Conservation (phyloP, 1,140 invertebrate genomes). For the Sesamia nonagrioides region DNA sequence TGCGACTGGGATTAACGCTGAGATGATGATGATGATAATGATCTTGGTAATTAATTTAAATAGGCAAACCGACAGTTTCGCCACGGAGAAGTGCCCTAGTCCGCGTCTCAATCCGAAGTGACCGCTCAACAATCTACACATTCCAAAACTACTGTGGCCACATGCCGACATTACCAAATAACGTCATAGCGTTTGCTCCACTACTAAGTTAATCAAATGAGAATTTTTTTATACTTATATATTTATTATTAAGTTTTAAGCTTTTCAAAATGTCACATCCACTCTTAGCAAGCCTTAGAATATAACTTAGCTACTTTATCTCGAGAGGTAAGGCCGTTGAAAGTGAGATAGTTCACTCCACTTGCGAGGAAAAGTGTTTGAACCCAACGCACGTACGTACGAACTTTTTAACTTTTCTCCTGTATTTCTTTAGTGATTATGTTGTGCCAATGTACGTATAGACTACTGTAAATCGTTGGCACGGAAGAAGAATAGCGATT, state of each 20-base stretch:
- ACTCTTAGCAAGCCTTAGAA: slow-evolving; percentile 43
- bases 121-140: too few relatives aligned
- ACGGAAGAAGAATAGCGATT: slow-evolving; percentile 10
- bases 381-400: slow-evolving; percentile 63
- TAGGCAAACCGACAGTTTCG: too few relatives aligned
- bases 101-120: too few relatives aligned
- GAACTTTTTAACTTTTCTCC: slow-evolving; percentile 77
- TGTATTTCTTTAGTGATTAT: slow-evolving; percentile 56
- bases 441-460: slow-evolving; percentile 8
- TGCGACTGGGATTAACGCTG: too few relatives aligned
- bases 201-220: too few relatives aligned
- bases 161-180: too few relatives aligned
- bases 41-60: too few relatives aligned
- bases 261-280: slow-evolving; percentile 56
- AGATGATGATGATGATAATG: too few relatives aligned
- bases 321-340: slow-evolving; percentile 72
- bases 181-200: too few relatives aligned
- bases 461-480: slow-evolving; percentile 3
- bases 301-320: slow-evolving; percentile 78
- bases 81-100: too few relatives aligned
- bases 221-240: neutral
- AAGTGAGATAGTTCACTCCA: slow-evolving; percentile 76
- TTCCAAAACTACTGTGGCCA: too few relatives aligned
- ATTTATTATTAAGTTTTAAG: neutral
- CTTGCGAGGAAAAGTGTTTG: slow-evolving; percentile 54